Evolutionary conservation across 2,888 invertebrate genomes (phyloP).

Genomic region (Tryphoninae sp.): DNA sequence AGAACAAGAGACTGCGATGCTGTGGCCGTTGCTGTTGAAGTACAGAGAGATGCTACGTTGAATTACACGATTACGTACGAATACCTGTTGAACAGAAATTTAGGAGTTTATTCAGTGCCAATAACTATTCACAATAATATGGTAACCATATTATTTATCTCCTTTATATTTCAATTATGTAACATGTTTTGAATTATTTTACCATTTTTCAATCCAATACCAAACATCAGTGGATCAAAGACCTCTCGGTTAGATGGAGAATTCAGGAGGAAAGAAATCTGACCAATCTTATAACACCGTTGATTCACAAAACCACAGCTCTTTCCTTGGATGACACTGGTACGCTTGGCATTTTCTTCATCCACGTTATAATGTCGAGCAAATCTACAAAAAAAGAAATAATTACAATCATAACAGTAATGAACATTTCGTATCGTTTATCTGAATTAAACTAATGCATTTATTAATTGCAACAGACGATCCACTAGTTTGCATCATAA

Average conservation of each 20-base stretch:
- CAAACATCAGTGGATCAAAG: slow-evolving; percentile 32
- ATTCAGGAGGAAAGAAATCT: slow-evolving; percentile 48
- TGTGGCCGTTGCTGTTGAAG: slow-evolving; percentile 16
- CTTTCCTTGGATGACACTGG: slow-evolving; percentile 14
- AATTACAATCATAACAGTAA: not conserved
- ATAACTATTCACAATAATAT: slow-evolving; percentile 41
- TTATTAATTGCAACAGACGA: slow-evolving; percentile 24
- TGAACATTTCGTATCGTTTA: too few relatives aligned
- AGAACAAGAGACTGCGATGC: slow-evolving; percentile 49
- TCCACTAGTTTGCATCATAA: slow-evolving; percentile 21
- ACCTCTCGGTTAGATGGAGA: slow-evolving; percentile 42
- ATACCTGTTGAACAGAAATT: slow-evolving; percentile 45
- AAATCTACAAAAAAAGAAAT: not conserved
- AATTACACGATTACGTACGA: slow-evolving; percentile 45
- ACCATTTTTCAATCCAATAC: too few relatives aligned
- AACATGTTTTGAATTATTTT: too few relatives aligned
- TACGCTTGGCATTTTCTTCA: not conserved
- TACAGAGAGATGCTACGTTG: slow-evolving; percentile 13
- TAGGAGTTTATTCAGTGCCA: slow-evolving; percentile 39
- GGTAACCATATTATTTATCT: slow-evolving; percentile 11
- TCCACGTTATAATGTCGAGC: not conserved
- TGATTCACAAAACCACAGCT: slow-evolving; percentile 39
- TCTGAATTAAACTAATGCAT: not conserved
- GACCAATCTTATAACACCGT: slow-evolving; percentile 31
- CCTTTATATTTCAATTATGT: not conserved